Percentiles rank a stretch among this genome's conserved stretches.
Evolutionary conservation across 2,113 vertebrate species (phyloP).

Genomic region (Mus spicilegus): DNA sequence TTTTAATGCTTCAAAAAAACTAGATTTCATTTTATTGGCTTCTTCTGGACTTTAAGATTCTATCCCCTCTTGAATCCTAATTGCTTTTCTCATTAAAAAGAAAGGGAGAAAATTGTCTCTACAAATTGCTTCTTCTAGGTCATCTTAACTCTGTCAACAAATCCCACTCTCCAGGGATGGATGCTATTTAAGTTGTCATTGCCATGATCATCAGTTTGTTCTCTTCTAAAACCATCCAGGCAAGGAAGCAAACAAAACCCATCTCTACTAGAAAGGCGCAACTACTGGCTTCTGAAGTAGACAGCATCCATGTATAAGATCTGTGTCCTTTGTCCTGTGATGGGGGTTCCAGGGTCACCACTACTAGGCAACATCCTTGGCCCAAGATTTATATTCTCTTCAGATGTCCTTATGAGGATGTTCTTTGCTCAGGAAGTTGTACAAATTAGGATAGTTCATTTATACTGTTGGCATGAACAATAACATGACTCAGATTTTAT

Average conservation of each 20-base stretch:
- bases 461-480: background rate
- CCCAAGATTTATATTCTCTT: background rate
- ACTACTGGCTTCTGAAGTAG: background rate
- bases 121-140: background rate
- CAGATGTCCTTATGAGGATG: background rate
- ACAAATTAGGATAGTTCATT: background rate
- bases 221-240: background rate
- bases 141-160: background rate
- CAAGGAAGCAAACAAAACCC: background rate
- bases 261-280: background rate
- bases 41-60: background rate
- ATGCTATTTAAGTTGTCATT: background rate
- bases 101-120: background rate
- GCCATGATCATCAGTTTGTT: background rate
- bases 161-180: background rate
- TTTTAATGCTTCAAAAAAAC: conserved; percentile 18
- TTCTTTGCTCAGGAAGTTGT: background rate
- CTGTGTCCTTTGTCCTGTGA: background rate
- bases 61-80: background rate
- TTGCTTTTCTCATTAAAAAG: background rate
- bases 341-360: background rate
- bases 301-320: background rate
- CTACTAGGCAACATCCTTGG: background rate
- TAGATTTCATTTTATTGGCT: background rate
- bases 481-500: background rate